Evolutionary conservation across 2,888 invertebrate genomes (phyloP).

Genomic region (Lordiphosa fenestrarum): DNA sequence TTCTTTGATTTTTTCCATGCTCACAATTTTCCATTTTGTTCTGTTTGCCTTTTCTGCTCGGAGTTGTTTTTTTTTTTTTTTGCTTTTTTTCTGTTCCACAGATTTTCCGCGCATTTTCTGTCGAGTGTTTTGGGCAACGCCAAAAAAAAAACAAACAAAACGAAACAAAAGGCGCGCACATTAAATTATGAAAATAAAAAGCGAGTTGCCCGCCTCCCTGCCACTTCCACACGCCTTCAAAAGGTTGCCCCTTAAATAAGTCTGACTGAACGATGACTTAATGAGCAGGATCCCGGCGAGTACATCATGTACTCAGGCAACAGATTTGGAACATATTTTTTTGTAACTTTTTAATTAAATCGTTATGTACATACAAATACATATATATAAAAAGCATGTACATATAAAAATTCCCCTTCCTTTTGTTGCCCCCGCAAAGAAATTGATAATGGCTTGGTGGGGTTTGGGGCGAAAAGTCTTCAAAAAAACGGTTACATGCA

Average conservation of each 20-base stretch:
- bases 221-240: constrained; percentile 48
- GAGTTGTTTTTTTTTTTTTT: constrained; percentile 12
- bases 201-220: constrained; percentile 12
- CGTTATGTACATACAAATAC: constrained; percentile 44
- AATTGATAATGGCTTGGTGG: constrained; percentile 54
- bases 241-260: constrained; percentile 71
- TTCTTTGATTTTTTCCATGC: constrained; percentile 33
- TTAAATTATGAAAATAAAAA: constrained; percentile 71
- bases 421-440: constrained; percentile 21
- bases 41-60: constrained; percentile 19
- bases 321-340: constrained; percentile 47
- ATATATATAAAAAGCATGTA: neutral
- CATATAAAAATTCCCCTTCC: neutral
- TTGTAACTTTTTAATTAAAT: constrained; percentile 71
- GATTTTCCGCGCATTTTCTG: constrained; percentile 65
- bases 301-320: constrained; percentile 3
- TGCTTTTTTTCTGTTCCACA: constrained; percentile 39
- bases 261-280: constrained; percentile 67
- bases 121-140: constrained; percentile 65
- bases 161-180: constrained; percentile 54
- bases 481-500: constrained; percentile 42
- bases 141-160: constrained; percentile 37
- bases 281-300: constrained; percentile 44
- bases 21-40: constrained; percentile 29
- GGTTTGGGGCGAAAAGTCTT: constrained; percentile 1